Conservation (phyloP, 1,140 invertebrate species). For the Aethina tumida region DNA sequence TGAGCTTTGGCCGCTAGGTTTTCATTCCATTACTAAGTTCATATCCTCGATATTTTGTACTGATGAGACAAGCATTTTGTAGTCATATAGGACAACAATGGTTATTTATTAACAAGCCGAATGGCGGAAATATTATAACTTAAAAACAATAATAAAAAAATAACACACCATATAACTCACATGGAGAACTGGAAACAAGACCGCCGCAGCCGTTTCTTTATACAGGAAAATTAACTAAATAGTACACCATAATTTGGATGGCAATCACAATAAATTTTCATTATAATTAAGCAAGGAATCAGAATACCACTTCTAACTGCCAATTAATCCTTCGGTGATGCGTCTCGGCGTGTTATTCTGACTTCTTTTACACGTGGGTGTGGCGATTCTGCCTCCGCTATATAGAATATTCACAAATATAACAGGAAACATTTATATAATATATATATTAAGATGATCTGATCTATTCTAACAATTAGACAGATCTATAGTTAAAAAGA, state of each 20-base stretch:
- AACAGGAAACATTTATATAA: conserved; percentile 40
- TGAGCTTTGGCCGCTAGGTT: conserved; percentile 4
- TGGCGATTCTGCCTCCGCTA: conserved; percentile 12
- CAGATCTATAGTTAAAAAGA: conserved; percentile 32
- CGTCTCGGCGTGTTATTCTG: too few relatives aligned
- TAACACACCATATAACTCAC: conserved; percentile 33
- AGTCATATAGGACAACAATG: conserved; percentile 33
- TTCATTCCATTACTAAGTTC: conserved; percentile 17
- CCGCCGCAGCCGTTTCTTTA: conserved; percentile 9
- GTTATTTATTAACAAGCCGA: conserved; percentile 31
- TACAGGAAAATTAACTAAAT: too few relatives aligned
- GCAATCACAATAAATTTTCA: too few relatives aligned
- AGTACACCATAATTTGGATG: too few relatives aligned
- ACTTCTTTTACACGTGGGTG: too few relatives aligned
- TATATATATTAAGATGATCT: conserved; percentile 34
- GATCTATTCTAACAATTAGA: conserved; percentile 34
- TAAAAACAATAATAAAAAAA: conserved; percentile 32
- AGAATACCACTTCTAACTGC: too few relatives aligned
- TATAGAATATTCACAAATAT: conserved; percentile 37
- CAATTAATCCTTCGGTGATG: too few relatives aligned
- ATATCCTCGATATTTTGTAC: conserved; percentile 35
- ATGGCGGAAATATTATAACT: conserved; percentile 28
- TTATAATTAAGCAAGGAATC: too few relatives aligned
- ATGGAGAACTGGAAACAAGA: conserved; percentile 19
- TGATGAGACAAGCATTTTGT: conserved; percentile 33